These are phyloP conservation scores for Ellobius talpinus DNA, from an alignment of 2,113 vertebrate species.

Conservation along the genomic window DNA sequence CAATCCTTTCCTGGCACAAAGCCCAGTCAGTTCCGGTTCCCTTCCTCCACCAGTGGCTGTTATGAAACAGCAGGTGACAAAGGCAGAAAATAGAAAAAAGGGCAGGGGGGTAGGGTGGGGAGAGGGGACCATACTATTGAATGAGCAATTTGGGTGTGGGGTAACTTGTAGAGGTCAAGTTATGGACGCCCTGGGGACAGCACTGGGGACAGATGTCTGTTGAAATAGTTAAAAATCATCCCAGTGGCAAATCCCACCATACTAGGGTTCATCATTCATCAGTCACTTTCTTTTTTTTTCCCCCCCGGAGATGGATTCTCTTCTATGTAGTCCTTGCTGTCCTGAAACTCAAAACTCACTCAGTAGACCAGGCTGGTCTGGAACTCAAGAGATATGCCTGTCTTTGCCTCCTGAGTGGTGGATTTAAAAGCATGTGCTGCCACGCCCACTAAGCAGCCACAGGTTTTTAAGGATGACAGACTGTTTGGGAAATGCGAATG, in stretches of 20 bases:
- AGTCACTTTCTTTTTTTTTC: neutral
- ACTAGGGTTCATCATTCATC: neutral
- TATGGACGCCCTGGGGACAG: rapidly evolving
- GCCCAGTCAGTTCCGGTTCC: neutral
- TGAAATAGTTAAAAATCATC: neutral
- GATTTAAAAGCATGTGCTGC: neutral
- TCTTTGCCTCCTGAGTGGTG: neutral
- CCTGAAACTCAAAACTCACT: neutral
- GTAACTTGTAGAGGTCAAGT: neutral
- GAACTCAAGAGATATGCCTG: neutral
- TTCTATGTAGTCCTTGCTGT: neutral
- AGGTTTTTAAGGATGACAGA: neutral
- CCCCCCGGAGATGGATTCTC: neutral
- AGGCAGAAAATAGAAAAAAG: neutral
- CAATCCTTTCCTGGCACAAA: neutral
- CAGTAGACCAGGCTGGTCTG: neutral
- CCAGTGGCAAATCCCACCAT: neutral
- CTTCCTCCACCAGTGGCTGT: no score
- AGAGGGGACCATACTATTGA: rapidly evolving
- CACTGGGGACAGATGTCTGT: no score
- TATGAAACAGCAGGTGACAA: neutral
- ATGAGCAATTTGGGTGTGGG: neutral
- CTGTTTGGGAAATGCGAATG: neutral
- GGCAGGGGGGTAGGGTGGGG: no score
- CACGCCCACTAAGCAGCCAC: neutral